Evolutionary conservation across 2,113 vertebrate species (phyloP).

Genomic region (Gracilinanus agilis): DNA sequence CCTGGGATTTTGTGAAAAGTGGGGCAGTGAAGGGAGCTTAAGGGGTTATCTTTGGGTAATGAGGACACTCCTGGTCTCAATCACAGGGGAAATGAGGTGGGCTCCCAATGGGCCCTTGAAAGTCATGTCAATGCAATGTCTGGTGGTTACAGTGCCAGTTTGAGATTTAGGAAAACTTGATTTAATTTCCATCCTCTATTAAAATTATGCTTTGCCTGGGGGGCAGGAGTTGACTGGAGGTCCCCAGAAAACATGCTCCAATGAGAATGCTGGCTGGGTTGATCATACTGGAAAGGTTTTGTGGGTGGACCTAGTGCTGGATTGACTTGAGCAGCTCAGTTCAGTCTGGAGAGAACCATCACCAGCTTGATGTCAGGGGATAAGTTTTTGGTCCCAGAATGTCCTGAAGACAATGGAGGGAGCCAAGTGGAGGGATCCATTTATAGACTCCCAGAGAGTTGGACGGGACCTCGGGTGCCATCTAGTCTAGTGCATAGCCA

Average conservation of each 20-base stretch:
- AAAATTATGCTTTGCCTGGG: not conserved
- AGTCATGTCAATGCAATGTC: not conserved
- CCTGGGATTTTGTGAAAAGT: constrained; percentile 15
- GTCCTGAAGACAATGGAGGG: not conserved
- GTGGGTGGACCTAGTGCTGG: not conserved
- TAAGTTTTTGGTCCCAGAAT: not conserved
- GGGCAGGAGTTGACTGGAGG: not conserved
- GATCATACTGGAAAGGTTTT: not conserved
- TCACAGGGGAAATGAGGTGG: not conserved
- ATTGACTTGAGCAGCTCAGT: not conserved
- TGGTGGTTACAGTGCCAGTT: not conserved
- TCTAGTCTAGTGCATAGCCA: not conserved
- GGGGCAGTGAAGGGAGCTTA: not conserved
- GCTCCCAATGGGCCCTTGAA: not conserved
- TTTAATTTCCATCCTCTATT: not conserved
- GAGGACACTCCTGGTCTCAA: not conserved
- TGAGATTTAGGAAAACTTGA: not conserved
- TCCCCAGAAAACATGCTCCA: not conserved
- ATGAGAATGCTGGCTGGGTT: not conserved
- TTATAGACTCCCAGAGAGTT: not conserved
- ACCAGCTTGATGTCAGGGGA: not conserved
- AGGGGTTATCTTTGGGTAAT: not conserved
- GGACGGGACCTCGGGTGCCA: too few species aligned
- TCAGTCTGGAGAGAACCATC: not conserved
- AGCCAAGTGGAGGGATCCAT: not conserved